Base-by-base conservation (phyloP, 2,888 invertebrate genomes). In the Lamellibrachia columna region DNA sequence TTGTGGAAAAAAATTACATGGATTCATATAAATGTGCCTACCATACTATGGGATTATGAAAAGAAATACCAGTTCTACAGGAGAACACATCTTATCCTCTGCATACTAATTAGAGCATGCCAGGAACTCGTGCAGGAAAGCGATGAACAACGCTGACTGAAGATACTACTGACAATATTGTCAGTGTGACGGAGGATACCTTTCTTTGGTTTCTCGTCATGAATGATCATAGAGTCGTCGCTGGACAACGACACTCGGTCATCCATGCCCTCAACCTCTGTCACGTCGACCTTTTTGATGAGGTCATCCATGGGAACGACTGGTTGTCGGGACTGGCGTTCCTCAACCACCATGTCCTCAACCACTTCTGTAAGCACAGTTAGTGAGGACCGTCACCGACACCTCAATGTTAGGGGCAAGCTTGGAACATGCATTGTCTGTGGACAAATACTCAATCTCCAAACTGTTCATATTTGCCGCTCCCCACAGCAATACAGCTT, bases 241-340 rank as follows among this genome's bases (percentile, higher is more conserved):
- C 93, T 94, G 52, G 94, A 93, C 52, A 92, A 58, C 55, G 93
- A 93, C n/a, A 92, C 75, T 53, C 93, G 92, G 90, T 94, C 94
- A 75, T 93, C 93, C 94, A 94, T 93, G 90, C 93, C 93, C 60
- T 94, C 93, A 28, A 92, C 93, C 90, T 92, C 90, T 52, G 92
- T 58, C 53, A 91, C 92, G 40, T 93, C 93, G 91, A 94, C 94
- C 93, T 93, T 94, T 22, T 95, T 95, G 53, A 95, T 94, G 92
- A 98, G 98, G 97, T 98, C 98, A 95, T 98, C 97, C 52, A 93
- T 90, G 11, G 52, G 53, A 55, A 55, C 55, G 53, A 55, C n/a
- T 2, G 92, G 92, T 52, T 60, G 11, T 3, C 22, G 52, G 8
- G 90, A 75, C 40, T 40, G 40, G 40, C 40, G 40, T 40, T 40